Percentiles rank a stretch among this genome's conserved stretches.
Conservation (phyloP, 2,113 vertebrate genomes). For the Empidonax alnorum region DNA sequence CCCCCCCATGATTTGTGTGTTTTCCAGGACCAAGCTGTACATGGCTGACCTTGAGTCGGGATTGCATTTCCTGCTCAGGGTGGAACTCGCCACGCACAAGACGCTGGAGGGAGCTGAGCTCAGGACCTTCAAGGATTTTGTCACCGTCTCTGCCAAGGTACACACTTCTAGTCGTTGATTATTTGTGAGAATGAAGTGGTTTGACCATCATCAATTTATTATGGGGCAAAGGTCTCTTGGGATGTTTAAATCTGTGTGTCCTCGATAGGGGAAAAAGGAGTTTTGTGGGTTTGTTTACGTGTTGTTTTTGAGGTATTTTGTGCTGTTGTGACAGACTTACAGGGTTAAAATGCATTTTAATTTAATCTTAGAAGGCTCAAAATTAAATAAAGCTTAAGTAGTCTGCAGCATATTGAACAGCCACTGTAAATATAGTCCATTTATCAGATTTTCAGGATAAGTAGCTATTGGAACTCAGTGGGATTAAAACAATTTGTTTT, state of each 20-base stretch:
- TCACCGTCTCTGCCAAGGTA: slow-evolving; percentile 90
- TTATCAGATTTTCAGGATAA: slow-evolving; percentile 40
- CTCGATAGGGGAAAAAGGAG: not conserved
- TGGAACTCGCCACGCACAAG: slow-evolving; percentile 88
- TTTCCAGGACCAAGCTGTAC: slow-evolving; percentile 85
- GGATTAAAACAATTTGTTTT: slow-evolving; percentile 12
- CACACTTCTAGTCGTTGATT: not conserved
- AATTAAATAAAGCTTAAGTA: slow-evolving; percentile 39
- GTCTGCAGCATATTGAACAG: not conserved
- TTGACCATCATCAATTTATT: not conserved
- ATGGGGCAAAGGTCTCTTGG: not conserved
- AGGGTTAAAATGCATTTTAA: slow-evolving; percentile 1
- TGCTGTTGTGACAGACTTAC: not conserved
- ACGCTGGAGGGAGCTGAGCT: slow-evolving; percentile 88
- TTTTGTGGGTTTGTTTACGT: not conserved
- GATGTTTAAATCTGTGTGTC: not conserved
- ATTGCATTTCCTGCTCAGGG: slow-evolving; percentile 90
- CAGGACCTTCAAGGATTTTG: slow-evolving; percentile 86
- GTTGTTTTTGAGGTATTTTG: not conserved
- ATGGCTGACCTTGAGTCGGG: slow-evolving; percentile 91
- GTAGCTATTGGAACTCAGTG: slow-evolving; percentile 8
- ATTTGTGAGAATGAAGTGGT: not conserved
- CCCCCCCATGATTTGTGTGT: not conserved
- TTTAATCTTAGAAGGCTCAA: not conserved
- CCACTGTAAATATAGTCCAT: slow-evolving; percentile 10